Base-by-base conservation (phyloP, 92 coral and sea anemone species). In the Palythoa heliodiscus region DNA sequence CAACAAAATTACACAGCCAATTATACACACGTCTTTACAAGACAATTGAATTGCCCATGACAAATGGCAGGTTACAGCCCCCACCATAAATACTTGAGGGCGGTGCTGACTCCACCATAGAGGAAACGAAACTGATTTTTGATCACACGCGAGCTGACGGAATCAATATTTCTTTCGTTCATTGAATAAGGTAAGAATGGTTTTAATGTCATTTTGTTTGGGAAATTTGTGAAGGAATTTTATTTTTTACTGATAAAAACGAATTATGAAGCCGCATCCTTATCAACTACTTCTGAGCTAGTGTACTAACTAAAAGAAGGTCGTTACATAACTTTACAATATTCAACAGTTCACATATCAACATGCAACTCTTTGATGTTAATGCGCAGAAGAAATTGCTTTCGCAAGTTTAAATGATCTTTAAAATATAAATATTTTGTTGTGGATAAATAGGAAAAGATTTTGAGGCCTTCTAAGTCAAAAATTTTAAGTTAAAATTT, bases 21-120 rank as follows among this genome's bases (percentile, higher is more conserved):
- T 52, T 77, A 55, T 77, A 70, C 82, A 77, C 52, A 57, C 82
- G 82, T 77, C 82, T 77, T 77, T 77, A 20, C 55, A 13, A 77
- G 4, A 29, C 82, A 77, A 55, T 77, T 43, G 35, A 61, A 15
- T 23, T 54, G 50, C 48, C 35, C 82, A 38, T 54, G 47, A 77
- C 82, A 77, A 77, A 77, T 3, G 35, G 82, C 82, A 77, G 82
- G 82, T 77, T 8, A 43, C 50, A 57, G 82, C 13, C 58, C 6
- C 11, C 22, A 17, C 66, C 68, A 77, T 77, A 77, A 77, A 77
- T 77, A 37, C 52, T 7, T 16, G 70, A 77, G 82, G 82, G 82
- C 82, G 82, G 82, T n/a, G 17, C 25, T 25, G 24, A 55, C 67
- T 29, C 82, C 25, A 19, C 52, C 67, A 77, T 23, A 54, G 25